Evolutionary conservation across 2,797 vertebrate species (phyloP).

Genomic region (Serranus cabrilla): DNA sequence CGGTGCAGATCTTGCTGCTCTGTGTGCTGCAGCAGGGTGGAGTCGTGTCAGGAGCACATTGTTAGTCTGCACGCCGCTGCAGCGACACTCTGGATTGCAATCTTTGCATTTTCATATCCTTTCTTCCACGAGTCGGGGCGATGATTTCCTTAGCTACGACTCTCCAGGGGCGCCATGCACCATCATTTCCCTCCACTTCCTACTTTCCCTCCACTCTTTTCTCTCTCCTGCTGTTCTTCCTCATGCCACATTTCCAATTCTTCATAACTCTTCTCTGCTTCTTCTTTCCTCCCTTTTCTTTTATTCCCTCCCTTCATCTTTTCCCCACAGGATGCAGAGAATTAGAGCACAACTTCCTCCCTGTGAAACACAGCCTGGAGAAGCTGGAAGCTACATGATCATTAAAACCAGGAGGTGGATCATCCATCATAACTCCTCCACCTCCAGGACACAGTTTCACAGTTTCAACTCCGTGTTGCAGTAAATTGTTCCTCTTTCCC

Average conservation of each 20-base stretch:
- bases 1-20: neutral
- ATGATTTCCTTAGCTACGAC: constrained; percentile 16
- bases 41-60: neutral
- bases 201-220: neutral
- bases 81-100: neutral
- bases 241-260: neutral
- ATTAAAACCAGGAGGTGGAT: constrained; percentile 46
- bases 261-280: constrained; percentile 5
- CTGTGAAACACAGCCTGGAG: neutral
- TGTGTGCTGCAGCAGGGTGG: constrained; percentile 25
- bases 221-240: neutral
- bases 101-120: constrained; percentile 10
- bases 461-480: neutral
- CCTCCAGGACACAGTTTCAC: constrained; percentile 23
- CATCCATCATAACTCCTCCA: constrained; percentile 47
- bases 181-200: neutral
- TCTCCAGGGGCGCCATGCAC: neutral
- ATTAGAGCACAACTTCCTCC: constrained; percentile 41
- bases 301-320: neutral
- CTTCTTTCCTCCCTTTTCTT: neutral
- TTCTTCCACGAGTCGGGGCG: neutral
- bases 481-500: neutral
- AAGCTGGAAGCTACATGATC: constrained; percentile 23
- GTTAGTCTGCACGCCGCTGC: constrained; percentile 5
- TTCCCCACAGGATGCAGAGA: constrained; percentile 42